Percentiles rank a stretch among this genome's conserved stretches.
phyloP scores from a whole-genome alignment of 2,888 invertebrate species.

The Ariolimax columbianus region DNA sequence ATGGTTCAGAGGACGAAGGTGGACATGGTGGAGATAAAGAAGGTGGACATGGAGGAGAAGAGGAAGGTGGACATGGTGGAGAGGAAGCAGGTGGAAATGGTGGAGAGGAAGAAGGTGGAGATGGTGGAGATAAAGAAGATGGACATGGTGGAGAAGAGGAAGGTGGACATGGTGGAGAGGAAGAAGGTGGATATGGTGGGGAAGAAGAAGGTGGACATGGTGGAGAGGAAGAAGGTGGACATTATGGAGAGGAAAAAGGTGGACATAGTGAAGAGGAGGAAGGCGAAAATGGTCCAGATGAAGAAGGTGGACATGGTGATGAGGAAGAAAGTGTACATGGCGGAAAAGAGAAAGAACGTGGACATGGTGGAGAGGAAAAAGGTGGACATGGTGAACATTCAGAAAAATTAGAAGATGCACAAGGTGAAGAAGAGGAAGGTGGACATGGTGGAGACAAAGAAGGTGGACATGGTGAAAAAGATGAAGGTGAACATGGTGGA shows the following conservation, averaged over 20 bases:
- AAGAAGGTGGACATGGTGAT: background rate
- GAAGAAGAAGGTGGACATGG: too few species aligned
- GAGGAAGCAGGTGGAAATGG: too few species aligned
- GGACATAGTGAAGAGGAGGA: too few species aligned
- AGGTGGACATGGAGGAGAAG: background rate
- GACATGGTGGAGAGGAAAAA: background rate
- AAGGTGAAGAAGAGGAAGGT: background rate
- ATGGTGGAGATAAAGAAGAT: too few species aligned
- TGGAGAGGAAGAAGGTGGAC: too few species aligned
- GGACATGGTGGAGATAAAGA: background rate
- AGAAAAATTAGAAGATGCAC: conserved; percentile 1
- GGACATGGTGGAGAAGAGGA: too few species aligned
- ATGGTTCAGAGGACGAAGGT: conserved; percentile 7
- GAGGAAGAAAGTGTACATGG: conserved; percentile 4
- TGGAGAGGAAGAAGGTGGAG: too few species aligned
- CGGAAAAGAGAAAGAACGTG: background rate
- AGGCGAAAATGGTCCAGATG: too few species aligned
- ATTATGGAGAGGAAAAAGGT: too few species aligned
- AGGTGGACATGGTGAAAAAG: background rate
- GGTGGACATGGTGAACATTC: background rate
- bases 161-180: too few species aligned
- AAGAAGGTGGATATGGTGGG: too few species aligned
- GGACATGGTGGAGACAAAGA: background rate
- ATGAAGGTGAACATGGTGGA: background rate
- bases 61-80: background rate